A percentile compares a stretch with the other conserved stretches of the same genome.
Evolutionary conservation across 2,113 vertebrate genomes (phyloP).

Genomic region (Furnarius figulus): DNA sequence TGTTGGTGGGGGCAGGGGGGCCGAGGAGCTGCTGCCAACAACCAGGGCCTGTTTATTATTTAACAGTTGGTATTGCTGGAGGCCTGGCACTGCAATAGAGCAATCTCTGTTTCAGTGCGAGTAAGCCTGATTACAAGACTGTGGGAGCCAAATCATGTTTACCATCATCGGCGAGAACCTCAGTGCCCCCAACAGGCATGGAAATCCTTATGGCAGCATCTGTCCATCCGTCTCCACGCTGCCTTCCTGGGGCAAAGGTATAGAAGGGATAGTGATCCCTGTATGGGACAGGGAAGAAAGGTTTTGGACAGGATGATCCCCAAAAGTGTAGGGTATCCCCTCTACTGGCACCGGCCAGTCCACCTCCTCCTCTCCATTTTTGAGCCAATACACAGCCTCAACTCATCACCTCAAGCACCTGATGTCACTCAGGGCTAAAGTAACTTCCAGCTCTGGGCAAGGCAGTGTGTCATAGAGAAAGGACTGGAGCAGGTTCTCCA

Average conservation of each 20-base stretch:
- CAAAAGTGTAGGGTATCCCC: not conserved
- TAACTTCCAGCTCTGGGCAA: not conserved
- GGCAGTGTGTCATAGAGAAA: not conserved
- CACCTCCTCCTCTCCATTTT: not conserved
- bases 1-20: conserved; percentile 34
- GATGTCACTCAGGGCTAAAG: not conserved
- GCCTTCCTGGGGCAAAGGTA: not conserved
- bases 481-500: not conserved
- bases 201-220: not conserved
- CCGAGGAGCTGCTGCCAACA: conserved; percentile 69
- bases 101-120: conserved; percentile 77
- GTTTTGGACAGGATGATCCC: not conserved
- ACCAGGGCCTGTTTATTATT: conserved; percentile 84
- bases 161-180: conserved; percentile 70
- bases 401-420: not conserved
- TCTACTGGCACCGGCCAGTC: not conserved
- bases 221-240: rapidly evolving
- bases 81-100: conserved; percentile 81
- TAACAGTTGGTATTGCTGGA: conserved; percentile 86
- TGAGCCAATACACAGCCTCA: not conserved
- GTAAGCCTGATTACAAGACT: conserved; percentile 76
- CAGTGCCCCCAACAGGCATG: conserved; percentile 66
- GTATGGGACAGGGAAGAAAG: not conserved
- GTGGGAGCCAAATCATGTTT: conserved; percentile 80
- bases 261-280: not conserved